Base-by-base conservation (phyloP, 2,113 vertebrate genomes). In the Gambusia affinis region DNA sequence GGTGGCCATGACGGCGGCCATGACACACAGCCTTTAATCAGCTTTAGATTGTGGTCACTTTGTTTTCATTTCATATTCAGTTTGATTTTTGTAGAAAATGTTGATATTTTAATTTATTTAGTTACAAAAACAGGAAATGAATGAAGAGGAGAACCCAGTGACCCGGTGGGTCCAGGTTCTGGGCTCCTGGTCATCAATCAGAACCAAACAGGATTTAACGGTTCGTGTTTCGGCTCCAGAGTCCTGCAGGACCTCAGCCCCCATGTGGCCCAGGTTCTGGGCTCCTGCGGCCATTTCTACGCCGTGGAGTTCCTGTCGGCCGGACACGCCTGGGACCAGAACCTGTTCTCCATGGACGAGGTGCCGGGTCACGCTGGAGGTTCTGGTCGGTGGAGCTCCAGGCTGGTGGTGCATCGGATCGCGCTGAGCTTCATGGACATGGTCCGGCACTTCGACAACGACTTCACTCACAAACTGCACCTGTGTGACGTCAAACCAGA, bases 251-350 rank as follows among this genome's bases (percentile, higher is more conserved):
- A 96, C 89, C 93, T 97, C 65, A 98, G 97, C 84, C 94, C 88
- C 72, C 98, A 99, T 0, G 94, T 98, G 64, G 95, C 95, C 67
- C 95, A 94, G 15, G 96, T 99, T 47, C 80, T 98, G 86, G 98
- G 98, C 64, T 97, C 98, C 83, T 99, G 98, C 19, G 98, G 98
- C 67, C 97, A 98, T 68, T 99, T 99, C 78, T 99, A 99, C 5
- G 97, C 97, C 0, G 97, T 99, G 80, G 98, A 99, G 91, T 96
- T 94, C 83, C 94, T 99, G 86, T 96, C 95, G 0, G 97, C 97
- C 0, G 97, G 98, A 70, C 96, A 96, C 10, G 93, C 97, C 39
- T 97, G 93, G 94, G 95, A 97, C 91, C 93, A 94, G 84, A 95
- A 96, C 60, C 94, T 99, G 72, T 99, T 99, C 86, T 96, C 97